Base-by-base conservation (phyloP, 1,140 invertebrate species). In the Stratiolaelaps scimitus region DNA sequence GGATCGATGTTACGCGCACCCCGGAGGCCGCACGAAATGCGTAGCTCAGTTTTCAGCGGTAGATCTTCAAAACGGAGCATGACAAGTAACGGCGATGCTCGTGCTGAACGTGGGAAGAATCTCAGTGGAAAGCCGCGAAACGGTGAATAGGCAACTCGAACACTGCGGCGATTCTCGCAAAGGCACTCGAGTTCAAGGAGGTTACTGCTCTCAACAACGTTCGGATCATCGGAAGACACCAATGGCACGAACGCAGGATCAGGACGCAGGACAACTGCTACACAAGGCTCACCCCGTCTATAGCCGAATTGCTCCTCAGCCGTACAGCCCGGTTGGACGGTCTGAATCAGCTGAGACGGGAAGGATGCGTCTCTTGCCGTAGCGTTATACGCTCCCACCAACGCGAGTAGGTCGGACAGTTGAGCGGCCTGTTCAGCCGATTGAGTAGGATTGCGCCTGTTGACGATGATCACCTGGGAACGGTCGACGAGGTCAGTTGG, bases 391-490 rank as follows among this genome's bases (percentile, higher is more conserved):
- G 53, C 53, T 15, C 26, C 26, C 15, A 60, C 53, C 15, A 60
- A 26, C 10, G 53, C 34, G 13, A 60, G 53, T 17, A 60, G 23
- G 34, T 60, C 53, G 53, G 53, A 60, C 15, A 60, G 20, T 10
- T 60, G 53, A 2, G 26, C 26, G 17, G 53, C 53, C 26, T 60
- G 53, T 26, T 60, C 26, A 15, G 26, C 26, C 26, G 26, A 60
- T 23, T 26, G 26, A 15, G 53, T 29, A 15, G 53, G 53, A 60
- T 60, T 60, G 26, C 34, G 53, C 15, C 53, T 15, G 10, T 60
- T 60, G 2, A 60, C 53, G 53, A 60, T 60, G 34, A 60, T 60
- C 26, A 60, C 53, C 20, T 60, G 53, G 17, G 53, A 60, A 29
- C 53, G 26, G 53, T 60, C 53, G 26, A 60, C 34, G 17, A 60